Percentiles rank a stretch among this genome's conserved stretches.
phyloP scores from a whole-genome alignment of 1,140 invertebrate species.

The Microplitis mediator region DNA sequence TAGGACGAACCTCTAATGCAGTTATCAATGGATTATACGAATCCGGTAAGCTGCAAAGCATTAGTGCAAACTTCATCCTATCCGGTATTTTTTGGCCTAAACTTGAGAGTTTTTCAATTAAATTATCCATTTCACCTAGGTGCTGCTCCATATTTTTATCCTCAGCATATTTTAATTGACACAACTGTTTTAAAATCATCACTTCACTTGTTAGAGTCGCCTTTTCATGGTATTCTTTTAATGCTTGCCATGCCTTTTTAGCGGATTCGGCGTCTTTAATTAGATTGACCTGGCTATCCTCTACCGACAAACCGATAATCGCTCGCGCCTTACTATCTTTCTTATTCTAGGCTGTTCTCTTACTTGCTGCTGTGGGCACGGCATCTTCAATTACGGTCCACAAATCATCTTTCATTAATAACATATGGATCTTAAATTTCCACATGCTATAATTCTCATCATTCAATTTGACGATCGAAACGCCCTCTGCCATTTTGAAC shows the following conservation, averaged over 20 bases:
- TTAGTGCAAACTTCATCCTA: conserved; percentile 18
- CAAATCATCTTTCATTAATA: too few species aligned
- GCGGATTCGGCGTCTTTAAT: conserved; percentile 25
- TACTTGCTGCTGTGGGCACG: too few species aligned
- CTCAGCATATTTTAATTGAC: conserved; percentile 13
- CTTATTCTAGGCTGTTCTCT: background rate
- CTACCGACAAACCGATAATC: conserved; percentile 33
- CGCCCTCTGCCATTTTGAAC: too few species aligned
- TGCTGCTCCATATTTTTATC: conserved; percentile 34
- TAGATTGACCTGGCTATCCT: conserved; percentile 32
- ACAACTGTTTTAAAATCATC: conserved; percentile 22
- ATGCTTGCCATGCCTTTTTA: conserved; percentile 28
- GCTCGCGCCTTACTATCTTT: conserved; percentile 28
- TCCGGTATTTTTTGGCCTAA: conserved; percentile 18
- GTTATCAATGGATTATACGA: conserved; percentile 27
- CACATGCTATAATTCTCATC: too few species aligned
- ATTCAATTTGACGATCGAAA: too few species aligned
- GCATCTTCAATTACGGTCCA: too few species aligned
- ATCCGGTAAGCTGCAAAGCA: conserved; percentile 28
- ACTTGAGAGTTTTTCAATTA: conserved; percentile 19
- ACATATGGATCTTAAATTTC: too few species aligned
- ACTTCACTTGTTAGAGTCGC: conserved; percentile 30
- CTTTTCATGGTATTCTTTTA: conserved; percentile 34
- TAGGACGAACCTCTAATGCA: conserved; percentile 27
- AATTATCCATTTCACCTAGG: conserved; percentile 21